phyloP scores from a whole-genome alignment of 2,113 vertebrate genomes.

The Coptodon rendalli region DNA sequence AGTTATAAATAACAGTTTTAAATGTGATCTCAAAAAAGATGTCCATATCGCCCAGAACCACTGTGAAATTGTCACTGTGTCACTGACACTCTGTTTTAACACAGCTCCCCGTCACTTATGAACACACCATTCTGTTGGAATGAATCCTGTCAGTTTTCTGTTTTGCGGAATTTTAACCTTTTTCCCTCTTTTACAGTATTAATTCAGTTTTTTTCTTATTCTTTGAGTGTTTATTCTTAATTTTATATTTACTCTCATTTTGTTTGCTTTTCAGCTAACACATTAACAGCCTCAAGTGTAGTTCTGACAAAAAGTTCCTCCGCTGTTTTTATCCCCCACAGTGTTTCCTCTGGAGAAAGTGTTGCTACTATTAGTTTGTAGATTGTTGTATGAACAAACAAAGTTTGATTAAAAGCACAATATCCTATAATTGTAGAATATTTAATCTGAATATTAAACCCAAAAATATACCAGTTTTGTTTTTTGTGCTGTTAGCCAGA shows the following conservation, averaged over 20 bases:
- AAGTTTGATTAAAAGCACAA: neutral
- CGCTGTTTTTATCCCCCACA: neutral
- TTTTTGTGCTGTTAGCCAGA: neutral
- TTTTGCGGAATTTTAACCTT: neutral
- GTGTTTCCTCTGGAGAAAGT: neutral
- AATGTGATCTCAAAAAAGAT: neutral
- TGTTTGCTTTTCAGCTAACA: neutral
- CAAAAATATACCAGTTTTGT: neutral
- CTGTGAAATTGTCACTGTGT: neutral
- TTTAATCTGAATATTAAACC: neutral
- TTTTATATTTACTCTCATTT: neutral
- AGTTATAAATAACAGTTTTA: neutral
- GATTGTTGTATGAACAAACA: neutral
- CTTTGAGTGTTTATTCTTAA: neutral
- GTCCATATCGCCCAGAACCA: neutral
- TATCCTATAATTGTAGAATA: neutral
- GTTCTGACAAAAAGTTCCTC: neutral
- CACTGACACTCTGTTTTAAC: neutral
- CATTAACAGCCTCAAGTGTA: neutral
- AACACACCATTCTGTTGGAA: neutral
- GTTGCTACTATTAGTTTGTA: neutral
- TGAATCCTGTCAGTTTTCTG: neutral
- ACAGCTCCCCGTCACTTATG: neutral
- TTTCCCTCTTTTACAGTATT: neutral
- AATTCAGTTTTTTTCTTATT: neutral